Base-by-base conservation (phyloP, 2,797 vertebrate species). In the Hybognathus amarus region DNA sequence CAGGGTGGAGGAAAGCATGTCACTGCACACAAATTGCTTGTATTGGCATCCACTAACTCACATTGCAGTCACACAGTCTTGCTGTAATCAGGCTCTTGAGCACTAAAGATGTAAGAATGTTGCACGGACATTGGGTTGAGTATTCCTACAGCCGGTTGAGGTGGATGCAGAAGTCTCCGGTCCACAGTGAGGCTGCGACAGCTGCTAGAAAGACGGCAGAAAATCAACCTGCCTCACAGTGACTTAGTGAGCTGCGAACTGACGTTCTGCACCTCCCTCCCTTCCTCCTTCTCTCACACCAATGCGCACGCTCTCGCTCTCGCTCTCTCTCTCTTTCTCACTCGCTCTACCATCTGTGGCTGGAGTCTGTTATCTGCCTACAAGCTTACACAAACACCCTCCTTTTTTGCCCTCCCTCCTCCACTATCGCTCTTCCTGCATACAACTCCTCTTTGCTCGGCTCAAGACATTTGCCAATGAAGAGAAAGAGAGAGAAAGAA, bases 391-490 rank as follows among this genome's bases (percentile, higher is more conserved):
- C 87, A 85, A 82, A 63, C 84, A 88, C 91, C 93, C 94, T 84
- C 93, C 92, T 93, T 79, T 87, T 93, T 83, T 93, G 92, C 93
- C 90, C 93, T 88, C 89, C 89, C 86, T 87, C 89, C 86, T 74
- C 75, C 85, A 84, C 87, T 69, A 92, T 94, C 91, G 78, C 93
- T 95, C 93, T 96, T 94, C 93, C 93, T 93, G 92, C 89, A 83
- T 93, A 86, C 87, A 27, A 94, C 91, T 87, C 89, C 90, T 91
- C 89, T 68, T 85, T 86, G 86, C 89, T 91, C 91, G 87, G 92
- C 77, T 90, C 77, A 87, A 88, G 91, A 93, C 94, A 95, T 95
- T 97, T 97, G 97, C 97, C 97, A 91, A 87, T 83, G 79, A 52
- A 86, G 56, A 40, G 52, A 47, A 20, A 20, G 77, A 81, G 73